Evolutionary conservation across 2,797 vertebrate species (phyloP), one percentile per base, ranked within the genome.

Genomic region (Trachops cirrhosus): DNA sequence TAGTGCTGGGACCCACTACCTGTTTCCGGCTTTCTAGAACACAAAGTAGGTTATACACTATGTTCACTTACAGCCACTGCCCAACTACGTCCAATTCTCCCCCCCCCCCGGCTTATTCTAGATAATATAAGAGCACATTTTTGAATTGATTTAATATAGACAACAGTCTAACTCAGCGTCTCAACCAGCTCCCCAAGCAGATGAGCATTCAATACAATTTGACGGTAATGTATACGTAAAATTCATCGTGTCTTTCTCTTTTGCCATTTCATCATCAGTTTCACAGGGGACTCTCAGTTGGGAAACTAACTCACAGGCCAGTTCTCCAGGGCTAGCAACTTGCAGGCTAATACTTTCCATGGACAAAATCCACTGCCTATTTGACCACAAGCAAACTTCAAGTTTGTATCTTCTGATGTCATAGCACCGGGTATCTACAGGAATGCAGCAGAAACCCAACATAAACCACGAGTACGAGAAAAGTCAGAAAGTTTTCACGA

Each of bases 341-440:
- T 93, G 19, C 46, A 68, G n/a, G 82, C 87, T 82, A 89, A 3
- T 70, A 67, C 83, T 93, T 92, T 91, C 90, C 94, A 86, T 5
- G 24, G 29, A 62, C 88, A 93, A 96, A 96, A 95, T 77, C 73
- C 79, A 89, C 71, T 95, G 95, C 59, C 67, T 89, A 70, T 48
- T 14, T 85, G 71, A 86, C 84, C 86, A 92, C 78, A 91, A 89
- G 67, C 57, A 73, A 91, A 75, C 92, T 94, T 85, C 67, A 48
- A 24, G 48, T 84, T 74, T 24, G 1, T 57, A 62, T 50, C 21
- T 84, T 77, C 48, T 90, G 46, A 57, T 37, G 50, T 84, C 88
- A 26, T 10, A 57, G 75, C 80, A 79, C 11, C 37, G 39, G 9
- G 37, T 39, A 85, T 2, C 75, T 87, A 75, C 41, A 64, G 12